Evolutionary conservation across 2,797 vertebrate genomes (phyloP), one percentile per base, ranked within the genome.

Genomic region (Girardinus metallicus): DNA sequence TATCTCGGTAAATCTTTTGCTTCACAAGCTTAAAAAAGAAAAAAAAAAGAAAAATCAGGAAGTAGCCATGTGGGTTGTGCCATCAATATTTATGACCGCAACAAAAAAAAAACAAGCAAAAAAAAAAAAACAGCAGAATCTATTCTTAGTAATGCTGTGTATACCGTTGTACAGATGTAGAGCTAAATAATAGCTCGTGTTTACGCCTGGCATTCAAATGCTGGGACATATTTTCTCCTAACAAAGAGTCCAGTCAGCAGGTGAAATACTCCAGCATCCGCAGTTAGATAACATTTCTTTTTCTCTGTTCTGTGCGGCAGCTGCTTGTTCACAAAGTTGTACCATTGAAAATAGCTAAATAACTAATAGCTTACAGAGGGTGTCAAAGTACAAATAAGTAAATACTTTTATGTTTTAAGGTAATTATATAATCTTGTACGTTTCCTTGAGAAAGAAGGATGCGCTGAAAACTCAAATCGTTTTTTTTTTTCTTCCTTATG

Each of bases 51-150:
- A 9, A 23, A 88, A 87, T 84, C 74, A 53, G 76, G 80, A 75
- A 85, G 80, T 34, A 43, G 86, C 44, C 75, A 79, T 29, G 73
- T 51, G 74, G 76, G 77, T 75, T 47, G 43, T 55, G 29, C 18
- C 34, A 90, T 90, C 81, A 90, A 89, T 91, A 93, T 94, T 90
- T 78, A 91, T 91, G 78, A 89, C 79, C 44, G 72, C 83, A 86
- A 85, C 75, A 77, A 26, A 21, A 31, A 1, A 43, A 51, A 12
- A n/a, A n/a, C n/a, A n/a, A n/a, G n/a, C 74, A 75, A 10, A 16
- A 26, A 0, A 43, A 74, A 23, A 29, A 23, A 11, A 77, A 84
- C 80, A 73, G 79, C 74, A 57, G 34, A 73, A 87, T 78, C 66
- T 77, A 84, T 88, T 87, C 76, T 84, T 89, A 81, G 81, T 78